phyloP scores from a whole-genome alignment of 2,888 invertebrate species.

The Archaeoteleia sp. region DNA sequence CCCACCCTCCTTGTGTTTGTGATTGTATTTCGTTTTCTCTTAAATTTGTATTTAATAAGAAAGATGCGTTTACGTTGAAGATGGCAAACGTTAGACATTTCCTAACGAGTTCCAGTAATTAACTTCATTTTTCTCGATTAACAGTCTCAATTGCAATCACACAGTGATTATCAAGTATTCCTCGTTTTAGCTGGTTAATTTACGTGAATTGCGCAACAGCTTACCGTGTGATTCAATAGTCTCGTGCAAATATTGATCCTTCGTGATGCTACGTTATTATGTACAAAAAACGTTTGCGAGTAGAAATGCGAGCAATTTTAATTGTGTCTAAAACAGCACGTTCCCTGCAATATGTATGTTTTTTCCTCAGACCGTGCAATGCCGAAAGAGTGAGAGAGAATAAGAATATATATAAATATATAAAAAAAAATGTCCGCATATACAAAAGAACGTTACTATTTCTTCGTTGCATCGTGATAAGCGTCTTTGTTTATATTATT shows the following conservation, averaged over 20 bases:
- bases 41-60: not conserved
- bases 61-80: constrained; percentile 2
- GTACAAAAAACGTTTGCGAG: constrained; percentile 7
- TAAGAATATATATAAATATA: constrained; percentile 20
- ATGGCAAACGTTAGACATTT: constrained; percentile 9
- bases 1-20: constrained; percentile 4
- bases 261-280: constrained; percentile 16
- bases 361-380: constrained; percentile 35
- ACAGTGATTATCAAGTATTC: constrained; percentile 31
- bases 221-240: constrained; percentile 16
- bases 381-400: constrained; percentile 35
- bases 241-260: constrained; percentile 8
- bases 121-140: constrained; percentile 20
- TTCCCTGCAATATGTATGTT: constrained; percentile 31
- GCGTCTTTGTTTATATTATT: constrained; percentile 39
- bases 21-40: constrained; percentile 19
- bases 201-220: constrained; percentile 11
- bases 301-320: constrained; percentile 8
- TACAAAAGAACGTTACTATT: constrained; percentile 41
- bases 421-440: constrained; percentile 27
- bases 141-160: constrained; percentile 9
- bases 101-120: constrained; percentile 8
- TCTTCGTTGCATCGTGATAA: constrained; percentile 42
- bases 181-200: constrained; percentile 27
- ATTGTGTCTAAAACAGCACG: constrained; percentile 22